Percentiles rank a stretch among this genome's conserved stretches.
Conservation (phyloP, 1,140 invertebrate species). For the Thalassaphorura encarpata region DNA sequence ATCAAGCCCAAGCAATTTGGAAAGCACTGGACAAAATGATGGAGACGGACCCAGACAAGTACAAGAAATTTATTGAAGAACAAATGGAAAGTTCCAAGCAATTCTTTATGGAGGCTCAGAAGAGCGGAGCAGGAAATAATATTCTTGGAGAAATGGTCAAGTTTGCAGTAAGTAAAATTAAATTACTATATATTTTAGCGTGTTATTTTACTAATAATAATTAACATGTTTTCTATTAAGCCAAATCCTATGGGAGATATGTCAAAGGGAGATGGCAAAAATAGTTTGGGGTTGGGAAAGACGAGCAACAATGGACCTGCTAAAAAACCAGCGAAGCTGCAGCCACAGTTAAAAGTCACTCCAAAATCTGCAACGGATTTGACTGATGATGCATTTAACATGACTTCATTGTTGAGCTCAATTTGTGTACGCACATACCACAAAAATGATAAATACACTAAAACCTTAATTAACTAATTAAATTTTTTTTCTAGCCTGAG, state of each 20-base stretch:
- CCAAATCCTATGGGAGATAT: neutral
- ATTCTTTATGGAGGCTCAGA: neutral
- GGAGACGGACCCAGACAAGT: conserved; percentile 7
- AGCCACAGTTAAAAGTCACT: neutral
- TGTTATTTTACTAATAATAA: too few species aligned
- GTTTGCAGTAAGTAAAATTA: neutral
- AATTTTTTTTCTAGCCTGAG: neutral
- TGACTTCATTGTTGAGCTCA: neutral
- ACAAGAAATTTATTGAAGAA: conserved; percentile 4
- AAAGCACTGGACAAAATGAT: conserved; percentile 7
- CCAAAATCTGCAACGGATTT: neutral
- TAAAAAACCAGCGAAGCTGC: neutral
- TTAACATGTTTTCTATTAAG: too few species aligned
- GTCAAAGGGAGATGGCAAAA: neutral
- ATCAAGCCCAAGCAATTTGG: conserved; percentile 12
- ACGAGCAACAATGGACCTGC: neutral
- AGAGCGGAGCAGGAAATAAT: neutral
- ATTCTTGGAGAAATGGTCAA: neutral
- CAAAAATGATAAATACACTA: neutral
- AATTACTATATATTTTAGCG: too few species aligned
- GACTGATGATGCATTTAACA: neutral
- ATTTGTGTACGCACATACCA: neutral
- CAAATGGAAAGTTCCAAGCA: neutral
- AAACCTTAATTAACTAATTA: neutral
- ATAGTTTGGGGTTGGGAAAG: neutral